Evolutionary conservation across 2,113 vertebrate species (phyloP).

Genomic region (Cyprinodon tularosa): DNA sequence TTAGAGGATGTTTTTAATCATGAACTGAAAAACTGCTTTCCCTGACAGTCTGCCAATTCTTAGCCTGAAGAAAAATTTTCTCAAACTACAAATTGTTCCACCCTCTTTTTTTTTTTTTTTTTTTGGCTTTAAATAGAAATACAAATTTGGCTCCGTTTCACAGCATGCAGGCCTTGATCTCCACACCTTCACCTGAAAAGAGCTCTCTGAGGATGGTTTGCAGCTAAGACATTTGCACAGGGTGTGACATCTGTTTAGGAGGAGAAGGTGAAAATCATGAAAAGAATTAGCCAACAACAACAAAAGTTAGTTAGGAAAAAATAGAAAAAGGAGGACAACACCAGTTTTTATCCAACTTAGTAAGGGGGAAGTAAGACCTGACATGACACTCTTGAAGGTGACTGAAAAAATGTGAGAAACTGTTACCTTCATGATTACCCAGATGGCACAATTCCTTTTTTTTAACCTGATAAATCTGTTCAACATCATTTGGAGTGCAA

Average conservation of each 20-base stretch:
- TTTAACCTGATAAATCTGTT: neutral
- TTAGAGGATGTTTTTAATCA: constrained; percentile 6
- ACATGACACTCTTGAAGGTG: constrained; percentile 16
- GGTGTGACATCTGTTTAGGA: constrained; percentile 49
- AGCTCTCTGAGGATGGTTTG: constrained; percentile 27
- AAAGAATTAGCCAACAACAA: constrained; percentile 28
- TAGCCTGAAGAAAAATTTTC: constrained; percentile 30
- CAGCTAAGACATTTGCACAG: constrained; percentile 26
- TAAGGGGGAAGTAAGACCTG: constrained; percentile 1
- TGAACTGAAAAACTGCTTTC: constrained; percentile 7
- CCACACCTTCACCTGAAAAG: constrained; percentile 37
- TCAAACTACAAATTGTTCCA: constrained; percentile 30
- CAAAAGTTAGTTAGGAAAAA: constrained; percentile 15
- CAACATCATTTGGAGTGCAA: neutral
- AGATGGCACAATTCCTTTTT: neutral
- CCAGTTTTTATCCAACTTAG: constrained; percentile 32
- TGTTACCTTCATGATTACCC: neutral
- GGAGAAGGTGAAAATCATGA: constrained; percentile 40
- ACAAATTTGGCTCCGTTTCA: constrained; percentile 29
- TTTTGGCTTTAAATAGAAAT: constrained; percentile 37
- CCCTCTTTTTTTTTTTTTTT: constrained; percentile 26
- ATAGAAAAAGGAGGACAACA: constrained; percentile 26
- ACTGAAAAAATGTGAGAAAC: constrained; percentile 3
- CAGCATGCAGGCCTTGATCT: constrained; percentile 22
- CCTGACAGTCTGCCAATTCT: constrained; percentile 30